Percentiles rank a stretch among this genome's conserved stretches.
Evolutionary conservation across 2,113 vertebrate genomes (phyloP).

Genomic region (Eulacestoma nigropectus): DNA sequence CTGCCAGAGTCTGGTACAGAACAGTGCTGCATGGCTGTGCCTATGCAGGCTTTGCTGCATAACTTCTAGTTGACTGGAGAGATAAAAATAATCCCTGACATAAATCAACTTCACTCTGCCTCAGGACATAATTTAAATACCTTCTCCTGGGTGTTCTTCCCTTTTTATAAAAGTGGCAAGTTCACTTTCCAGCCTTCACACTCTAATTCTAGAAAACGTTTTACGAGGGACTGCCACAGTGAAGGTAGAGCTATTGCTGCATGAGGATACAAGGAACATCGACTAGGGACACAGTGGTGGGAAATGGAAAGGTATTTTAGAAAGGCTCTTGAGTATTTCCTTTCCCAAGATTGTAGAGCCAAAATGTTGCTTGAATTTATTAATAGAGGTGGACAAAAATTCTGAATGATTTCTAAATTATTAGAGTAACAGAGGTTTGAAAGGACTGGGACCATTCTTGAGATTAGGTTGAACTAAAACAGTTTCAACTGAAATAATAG

Average conservation of each 20-base stretch:
- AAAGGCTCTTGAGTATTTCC: neutral
- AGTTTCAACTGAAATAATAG: neutral
- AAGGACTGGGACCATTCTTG: neutral
- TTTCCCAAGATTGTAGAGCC: neutral
- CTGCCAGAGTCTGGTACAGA: neutral
- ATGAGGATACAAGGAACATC: neutral
- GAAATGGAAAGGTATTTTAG: neutral
- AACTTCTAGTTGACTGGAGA: slow-evolving; percentile 16
- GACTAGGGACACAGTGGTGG: neutral
- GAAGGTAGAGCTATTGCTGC: neutral
- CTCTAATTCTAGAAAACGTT: neutral
- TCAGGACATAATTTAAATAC: slow-evolving; percentile 22
- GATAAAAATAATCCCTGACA: slow-evolving; percentile 58
- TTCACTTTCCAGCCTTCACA: neutral
- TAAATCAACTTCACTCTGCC: slow-evolving; percentile 40
- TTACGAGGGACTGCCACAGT: neutral
- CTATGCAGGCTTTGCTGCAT: neutral
- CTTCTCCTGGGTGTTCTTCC: slow-evolving; percentile 27
- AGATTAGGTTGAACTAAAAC: neutral
- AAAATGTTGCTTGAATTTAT: neutral
- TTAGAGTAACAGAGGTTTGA: neutral
- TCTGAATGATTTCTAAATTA: neutral
- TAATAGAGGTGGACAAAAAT: neutral
- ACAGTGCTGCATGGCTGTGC: neutral
- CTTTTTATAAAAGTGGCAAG: neutral